These are phyloP conservation scores for Stenurella melanura DNA, from an alignment of 2,888 invertebrate genomes.

Conservation along the genomic window DNA sequence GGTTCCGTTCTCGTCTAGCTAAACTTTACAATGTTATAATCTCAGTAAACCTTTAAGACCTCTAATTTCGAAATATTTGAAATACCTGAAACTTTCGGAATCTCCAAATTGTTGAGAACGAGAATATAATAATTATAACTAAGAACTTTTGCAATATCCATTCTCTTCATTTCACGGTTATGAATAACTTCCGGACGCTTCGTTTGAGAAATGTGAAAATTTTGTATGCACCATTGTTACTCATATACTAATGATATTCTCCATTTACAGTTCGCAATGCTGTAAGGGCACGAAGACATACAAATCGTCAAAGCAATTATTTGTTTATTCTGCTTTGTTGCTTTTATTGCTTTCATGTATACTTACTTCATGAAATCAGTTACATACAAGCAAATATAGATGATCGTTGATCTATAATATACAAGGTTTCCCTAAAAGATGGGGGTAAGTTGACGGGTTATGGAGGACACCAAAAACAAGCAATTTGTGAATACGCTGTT, in stretches of 20 bases:
- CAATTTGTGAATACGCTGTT: too few relatives aligned
- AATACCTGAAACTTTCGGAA: not conserved
- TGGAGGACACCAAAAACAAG: too few relatives aligned
- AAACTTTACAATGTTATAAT: not conserved
- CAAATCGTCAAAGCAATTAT: too few relatives aligned
- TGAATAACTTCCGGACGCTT: not conserved
- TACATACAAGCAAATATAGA: too few relatives aligned
- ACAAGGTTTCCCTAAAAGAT: too few relatives aligned
- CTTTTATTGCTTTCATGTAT: too few relatives aligned
- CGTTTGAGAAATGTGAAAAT: not conserved
- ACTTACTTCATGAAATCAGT: too few relatives aligned
- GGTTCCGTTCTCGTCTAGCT: not conserved
- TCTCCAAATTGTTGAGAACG: not conserved
- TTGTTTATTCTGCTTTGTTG: too few relatives aligned
- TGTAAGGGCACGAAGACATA: too few relatives aligned
- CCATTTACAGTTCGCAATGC: too few relatives aligned
- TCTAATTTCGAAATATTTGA: not conserved
- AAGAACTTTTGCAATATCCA: not conserved
- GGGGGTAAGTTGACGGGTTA: too few relatives aligned
- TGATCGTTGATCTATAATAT: too few relatives aligned
- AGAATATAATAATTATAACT: constrained; percentile 1
- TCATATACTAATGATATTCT: not conserved
- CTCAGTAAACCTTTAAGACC: not conserved
- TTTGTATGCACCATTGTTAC: not conserved
- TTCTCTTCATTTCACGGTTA: not conserved